A percentile compares a stretch with the other conserved stretches of the same genome.
phyloP scores from a whole-genome alignment of 1,140 invertebrate species.

The Bombus ignitus region DNA sequence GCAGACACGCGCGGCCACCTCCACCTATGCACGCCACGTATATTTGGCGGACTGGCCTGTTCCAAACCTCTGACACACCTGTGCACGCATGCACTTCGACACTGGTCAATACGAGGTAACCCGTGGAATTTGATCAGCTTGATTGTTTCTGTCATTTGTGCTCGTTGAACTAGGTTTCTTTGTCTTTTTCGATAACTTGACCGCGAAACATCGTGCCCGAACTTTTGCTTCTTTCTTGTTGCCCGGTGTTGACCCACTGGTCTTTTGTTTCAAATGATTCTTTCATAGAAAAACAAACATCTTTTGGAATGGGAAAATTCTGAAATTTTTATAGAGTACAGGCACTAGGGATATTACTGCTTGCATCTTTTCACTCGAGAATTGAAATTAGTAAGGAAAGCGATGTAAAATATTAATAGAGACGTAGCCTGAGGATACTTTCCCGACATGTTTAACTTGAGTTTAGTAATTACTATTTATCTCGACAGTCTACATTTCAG shows the following conservation, averaged over 20 bases:
- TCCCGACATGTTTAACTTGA: neutral
- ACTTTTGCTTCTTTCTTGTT: neutral
- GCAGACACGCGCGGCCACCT: constrained; percentile 9
- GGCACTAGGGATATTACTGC: too few species aligned
- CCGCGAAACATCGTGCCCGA: too few species aligned
- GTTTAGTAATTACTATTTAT: neutral
- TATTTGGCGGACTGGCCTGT: constrained; percentile 29
- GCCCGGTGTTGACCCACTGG: too few species aligned
- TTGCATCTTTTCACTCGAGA: too few species aligned
- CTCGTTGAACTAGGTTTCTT: too few species aligned
- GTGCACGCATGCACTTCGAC: constrained; percentile 52
- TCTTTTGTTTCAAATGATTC: neutral
- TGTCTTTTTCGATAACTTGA: neutral
- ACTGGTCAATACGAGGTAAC: constrained; percentile 35
- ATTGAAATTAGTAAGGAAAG: too few species aligned
- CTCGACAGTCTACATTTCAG: neutral
- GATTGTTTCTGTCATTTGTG: constrained; percentile 3
- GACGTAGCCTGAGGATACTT: neutral
- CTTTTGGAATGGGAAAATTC: too few species aligned
- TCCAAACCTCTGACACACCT: constrained; percentile 43
- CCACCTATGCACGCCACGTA: neutral
- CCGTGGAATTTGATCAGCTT: constrained; percentile 26
- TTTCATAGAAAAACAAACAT: neutral
- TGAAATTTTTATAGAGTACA: too few species aligned
- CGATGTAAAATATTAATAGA: neutral